phyloP scores from a whole-genome alignment of 2,797 vertebrate species.

The Odontamblyopus rebecca region DNA sequence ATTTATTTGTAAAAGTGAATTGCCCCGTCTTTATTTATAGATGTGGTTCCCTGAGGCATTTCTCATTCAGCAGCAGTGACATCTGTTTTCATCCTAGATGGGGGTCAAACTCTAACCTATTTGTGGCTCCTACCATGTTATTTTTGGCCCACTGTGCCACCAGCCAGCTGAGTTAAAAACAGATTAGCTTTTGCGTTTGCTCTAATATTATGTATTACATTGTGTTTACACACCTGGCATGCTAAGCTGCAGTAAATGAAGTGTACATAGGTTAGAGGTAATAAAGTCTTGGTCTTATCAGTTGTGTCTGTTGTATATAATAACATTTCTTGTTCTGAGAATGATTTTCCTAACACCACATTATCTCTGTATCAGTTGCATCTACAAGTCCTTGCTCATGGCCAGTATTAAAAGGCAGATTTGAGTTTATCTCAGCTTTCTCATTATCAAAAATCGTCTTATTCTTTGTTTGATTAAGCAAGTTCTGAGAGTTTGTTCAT shows the following conservation, averaged over 20 bases:
- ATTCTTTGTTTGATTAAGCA: constrained; percentile 29
- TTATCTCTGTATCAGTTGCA: constrained; percentile 49
- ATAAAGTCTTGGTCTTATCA: constrained; percentile 17
- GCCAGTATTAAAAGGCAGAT: constrained; percentile 69
- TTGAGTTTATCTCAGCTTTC: constrained; percentile 59
- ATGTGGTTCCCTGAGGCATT: constrained; percentile 13
- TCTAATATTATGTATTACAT: constrained; percentile 11
- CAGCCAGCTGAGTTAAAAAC: constrained; percentile 11
- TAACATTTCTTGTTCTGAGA: constrained; percentile 11
- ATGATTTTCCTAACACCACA: constrained; percentile 26
- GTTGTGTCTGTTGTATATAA: constrained; percentile 10
- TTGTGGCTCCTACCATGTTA: constrained; percentile 13
- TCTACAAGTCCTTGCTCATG: constrained; percentile 61
- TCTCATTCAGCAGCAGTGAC: constrained; percentile 11
- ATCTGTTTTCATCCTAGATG: constrained; percentile 16
- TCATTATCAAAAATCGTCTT: constrained; percentile 56
- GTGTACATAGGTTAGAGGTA: constrained; percentile 7
- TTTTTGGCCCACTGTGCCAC: constrained; percentile 11
- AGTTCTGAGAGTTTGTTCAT: constrained; percentile 19
- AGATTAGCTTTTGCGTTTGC: constrained; percentile 7
- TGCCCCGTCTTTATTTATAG: constrained; percentile 21
- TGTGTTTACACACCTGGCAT: constrained; percentile 12
- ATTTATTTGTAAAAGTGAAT: constrained; percentile 25
- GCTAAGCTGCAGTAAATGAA: constrained; percentile 1
- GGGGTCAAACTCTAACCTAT: constrained; percentile 25